Evolutionary conservation across 2,797 vertebrate species (phyloP).

Genomic region (Schizopygopsis pylzovi): DNA sequence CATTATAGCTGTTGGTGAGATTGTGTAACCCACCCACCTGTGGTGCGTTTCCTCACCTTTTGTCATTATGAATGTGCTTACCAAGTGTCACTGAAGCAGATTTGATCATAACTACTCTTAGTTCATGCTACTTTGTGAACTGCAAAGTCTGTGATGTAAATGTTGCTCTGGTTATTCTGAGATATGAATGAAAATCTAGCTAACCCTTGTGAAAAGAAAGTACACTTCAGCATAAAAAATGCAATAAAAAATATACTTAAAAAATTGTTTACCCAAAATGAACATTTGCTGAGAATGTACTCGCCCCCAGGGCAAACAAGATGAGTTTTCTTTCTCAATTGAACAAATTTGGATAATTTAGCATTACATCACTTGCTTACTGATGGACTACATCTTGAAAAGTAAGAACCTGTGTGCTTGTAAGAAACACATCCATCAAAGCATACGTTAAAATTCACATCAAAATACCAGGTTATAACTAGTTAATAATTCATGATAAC

Average conservation of each 20-base stretch:
- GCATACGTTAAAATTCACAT: no score
- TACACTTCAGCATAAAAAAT: background rate
- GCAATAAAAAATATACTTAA: background rate
- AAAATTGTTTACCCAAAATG: background rate
- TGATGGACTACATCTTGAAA: no score
- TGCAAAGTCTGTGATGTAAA: background rate
- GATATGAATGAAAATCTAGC: background rate
- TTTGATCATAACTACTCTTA: slow-evolving; percentile 9
- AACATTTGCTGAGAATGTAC: no score
- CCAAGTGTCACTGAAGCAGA: slow-evolving; percentile 7
- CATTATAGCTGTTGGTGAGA: slow-evolving; percentile 10
- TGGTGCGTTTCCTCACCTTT: slow-evolving; percentile 14
- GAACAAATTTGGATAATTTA: background rate
- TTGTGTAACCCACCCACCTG: slow-evolving; percentile 25
- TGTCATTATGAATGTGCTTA: slow-evolving; percentile 20
- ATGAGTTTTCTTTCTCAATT: background rate
- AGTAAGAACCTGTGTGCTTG: no score
- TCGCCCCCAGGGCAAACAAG: no score
- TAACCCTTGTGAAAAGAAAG: background rate
- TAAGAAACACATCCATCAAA: no score
- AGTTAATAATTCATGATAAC: no score
- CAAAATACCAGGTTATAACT: no score
- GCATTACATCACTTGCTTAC: no score
- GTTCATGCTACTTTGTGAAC: slow-evolving; percentile 7
- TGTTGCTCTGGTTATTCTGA: background rate